phyloP scores from a whole-genome alignment of 2,888 invertebrate genomes.

The Ormia ochracea region DNA sequence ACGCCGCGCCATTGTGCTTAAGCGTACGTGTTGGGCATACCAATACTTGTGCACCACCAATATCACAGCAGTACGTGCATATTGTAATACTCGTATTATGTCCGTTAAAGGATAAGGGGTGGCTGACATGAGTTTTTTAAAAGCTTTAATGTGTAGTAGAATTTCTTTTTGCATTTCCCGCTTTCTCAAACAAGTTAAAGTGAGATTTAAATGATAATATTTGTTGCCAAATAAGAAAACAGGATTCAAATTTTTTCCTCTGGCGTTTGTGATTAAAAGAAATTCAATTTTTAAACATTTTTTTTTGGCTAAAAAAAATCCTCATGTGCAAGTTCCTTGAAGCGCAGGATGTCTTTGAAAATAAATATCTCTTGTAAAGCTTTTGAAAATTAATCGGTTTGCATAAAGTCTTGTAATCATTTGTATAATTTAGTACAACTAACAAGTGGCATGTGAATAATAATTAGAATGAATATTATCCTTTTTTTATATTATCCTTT shows the following conservation, averaged over 20 bases:
- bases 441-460: too few species aligned
- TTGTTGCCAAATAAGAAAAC: background rate
- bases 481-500: too few species aligned
- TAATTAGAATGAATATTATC: too few species aligned
- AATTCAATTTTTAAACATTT: too few species aligned
- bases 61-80: background rate
- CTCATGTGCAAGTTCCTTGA: too few species aligned
- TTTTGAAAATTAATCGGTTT: too few species aligned
- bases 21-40: conserved; percentile 41
- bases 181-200: background rate
- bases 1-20: background rate
- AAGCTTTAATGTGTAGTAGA: background rate
- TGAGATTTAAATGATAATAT: background rate
- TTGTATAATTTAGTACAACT: too few species aligned
- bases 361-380: too few species aligned
- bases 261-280: background rate
- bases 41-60: conserved; percentile 9
- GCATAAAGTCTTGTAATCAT: too few species aligned
- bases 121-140: background rate
- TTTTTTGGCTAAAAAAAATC: too few species aligned
- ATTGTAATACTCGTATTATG: background rate
- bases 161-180: background rate
- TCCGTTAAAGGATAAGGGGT: background rate
- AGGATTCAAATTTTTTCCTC: background rate
- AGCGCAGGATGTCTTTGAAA: too few species aligned